Evolutionary conservation across 2,888 invertebrate species (phyloP).

Genomic region (Lithophane ornitopus): DNA sequence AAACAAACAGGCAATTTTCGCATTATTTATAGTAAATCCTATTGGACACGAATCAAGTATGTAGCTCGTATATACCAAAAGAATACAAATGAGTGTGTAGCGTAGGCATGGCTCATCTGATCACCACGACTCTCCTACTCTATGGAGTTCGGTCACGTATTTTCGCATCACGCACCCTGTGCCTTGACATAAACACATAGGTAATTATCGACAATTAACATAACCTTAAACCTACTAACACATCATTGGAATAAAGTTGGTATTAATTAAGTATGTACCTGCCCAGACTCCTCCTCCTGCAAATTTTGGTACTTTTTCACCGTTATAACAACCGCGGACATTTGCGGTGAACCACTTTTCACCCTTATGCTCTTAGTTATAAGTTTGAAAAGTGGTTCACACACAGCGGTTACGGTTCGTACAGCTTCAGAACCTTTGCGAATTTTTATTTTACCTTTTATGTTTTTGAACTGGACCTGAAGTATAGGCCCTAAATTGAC

Average conservation of each 20-base stretch:
- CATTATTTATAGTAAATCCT: not conserved
- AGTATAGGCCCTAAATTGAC: not conserved
- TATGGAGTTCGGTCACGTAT: constrained; percentile 16
- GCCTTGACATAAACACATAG: constrained; percentile 15
- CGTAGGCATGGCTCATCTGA: not conserved
- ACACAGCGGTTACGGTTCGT: too few relatives aligned
- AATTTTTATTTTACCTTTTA: not conserved
- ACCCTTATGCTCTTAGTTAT: too few relatives aligned
- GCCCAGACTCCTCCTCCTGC: too few relatives aligned
- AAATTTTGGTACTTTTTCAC: not conserved
- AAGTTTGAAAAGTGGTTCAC: too few relatives aligned
- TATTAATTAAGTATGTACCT: not conserved
- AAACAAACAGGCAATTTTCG: not conserved
- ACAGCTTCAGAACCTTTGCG: not conserved
- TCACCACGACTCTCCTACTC: not conserved
- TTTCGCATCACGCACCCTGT: constrained; percentile 20
- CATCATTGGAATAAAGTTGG: not conserved
- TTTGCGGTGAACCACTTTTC: too few relatives aligned
- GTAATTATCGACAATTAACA: constrained; percentile 14
- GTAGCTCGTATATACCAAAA: too few relatives aligned
- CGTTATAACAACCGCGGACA: too few relatives aligned
- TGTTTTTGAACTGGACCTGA: not conserved
- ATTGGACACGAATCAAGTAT: not conserved
- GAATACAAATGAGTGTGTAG: constrained; percentile 23
- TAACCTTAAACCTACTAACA: not conserved